Percentiles rank a stretch among this genome's conserved stretches.
phyloP scores from a whole-genome alignment of 1,140 invertebrate species.

The Rhopalosiphum padi region DNA sequence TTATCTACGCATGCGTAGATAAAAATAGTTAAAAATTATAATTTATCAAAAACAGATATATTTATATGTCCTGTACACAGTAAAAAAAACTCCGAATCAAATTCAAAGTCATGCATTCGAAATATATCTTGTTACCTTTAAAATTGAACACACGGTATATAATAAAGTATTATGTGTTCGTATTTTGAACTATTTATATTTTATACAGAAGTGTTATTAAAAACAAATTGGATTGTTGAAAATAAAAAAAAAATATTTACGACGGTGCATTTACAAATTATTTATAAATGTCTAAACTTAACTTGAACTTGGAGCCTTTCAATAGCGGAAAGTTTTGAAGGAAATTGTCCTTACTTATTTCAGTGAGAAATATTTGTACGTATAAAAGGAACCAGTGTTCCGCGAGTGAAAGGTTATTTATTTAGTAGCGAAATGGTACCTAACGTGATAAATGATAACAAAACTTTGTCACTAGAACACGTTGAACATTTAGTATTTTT shows the following conservation, averaged over 20 bases:
- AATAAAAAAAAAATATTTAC: neutral
- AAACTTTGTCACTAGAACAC: conserved; percentile 7
- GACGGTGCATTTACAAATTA: neutral
- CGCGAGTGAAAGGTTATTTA: neutral
- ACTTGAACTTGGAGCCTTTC: neutral
- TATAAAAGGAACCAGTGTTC: neutral
- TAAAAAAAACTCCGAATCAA: no score
- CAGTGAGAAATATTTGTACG: neutral
- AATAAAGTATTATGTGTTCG: neutral
- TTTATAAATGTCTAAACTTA: neutral
- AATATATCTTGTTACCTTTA: no score
- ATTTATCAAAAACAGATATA: no score
- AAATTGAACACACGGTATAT: no score
- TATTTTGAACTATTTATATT: neutral
- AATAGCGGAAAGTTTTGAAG: neutral
- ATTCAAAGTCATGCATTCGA: no score
- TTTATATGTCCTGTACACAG: no score
- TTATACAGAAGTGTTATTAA: neutral
- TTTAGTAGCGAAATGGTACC: neutral
- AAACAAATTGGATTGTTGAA: neutral
- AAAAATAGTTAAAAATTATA: no score
- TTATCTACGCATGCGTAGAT: no score
- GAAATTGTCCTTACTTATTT: neutral
- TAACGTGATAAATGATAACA: neutral
- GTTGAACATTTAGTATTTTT: conserved; percentile 3